phyloP scores from a whole-genome alignment of 2,113 vertebrate species.

The Daboia siamensis region DNA sequence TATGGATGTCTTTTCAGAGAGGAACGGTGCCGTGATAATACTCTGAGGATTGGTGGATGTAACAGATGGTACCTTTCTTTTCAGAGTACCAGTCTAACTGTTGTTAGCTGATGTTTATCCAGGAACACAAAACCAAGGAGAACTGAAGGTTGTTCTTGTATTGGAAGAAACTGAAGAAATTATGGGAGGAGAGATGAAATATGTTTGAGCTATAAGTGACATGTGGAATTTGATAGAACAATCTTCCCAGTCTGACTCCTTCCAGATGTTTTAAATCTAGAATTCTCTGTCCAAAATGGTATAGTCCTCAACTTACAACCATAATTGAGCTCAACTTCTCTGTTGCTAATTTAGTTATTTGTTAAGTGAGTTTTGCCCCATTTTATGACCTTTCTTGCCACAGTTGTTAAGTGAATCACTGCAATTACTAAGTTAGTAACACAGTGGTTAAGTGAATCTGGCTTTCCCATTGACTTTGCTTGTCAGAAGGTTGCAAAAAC shows the following conservation, averaged over 20 bases:
- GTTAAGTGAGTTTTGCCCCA: too few relatives aligned
- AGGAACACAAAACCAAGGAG: neutral
- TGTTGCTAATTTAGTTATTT: too few relatives aligned
- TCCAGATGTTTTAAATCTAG: neutral
- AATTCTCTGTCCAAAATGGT: neutral
- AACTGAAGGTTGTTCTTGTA: neutral
- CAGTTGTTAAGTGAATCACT: too few relatives aligned
- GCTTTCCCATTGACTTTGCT: too few relatives aligned
- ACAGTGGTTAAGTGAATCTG: too few relatives aligned
- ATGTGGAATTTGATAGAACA: neutral
- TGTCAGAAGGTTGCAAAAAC: too few relatives aligned
- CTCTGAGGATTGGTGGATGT: neutral
- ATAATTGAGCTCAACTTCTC: too few relatives aligned
- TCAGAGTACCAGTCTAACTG: neutral
- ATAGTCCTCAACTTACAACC: too few relatives aligned
- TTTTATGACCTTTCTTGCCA: too few relatives aligned
- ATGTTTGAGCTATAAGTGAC: neutral
- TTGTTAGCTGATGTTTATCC: neutral
- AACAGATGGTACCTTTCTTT: neutral
- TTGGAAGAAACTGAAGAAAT: neutral
- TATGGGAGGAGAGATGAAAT: neutral
- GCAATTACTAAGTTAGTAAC: too few relatives aligned
- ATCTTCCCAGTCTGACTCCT: neutral
- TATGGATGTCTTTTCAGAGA: neutral
- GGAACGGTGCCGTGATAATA: neutral